phyloP scores from a whole-genome alignment of 2,888 invertebrate genomes.

The Lysandra bellargus region DNA sequence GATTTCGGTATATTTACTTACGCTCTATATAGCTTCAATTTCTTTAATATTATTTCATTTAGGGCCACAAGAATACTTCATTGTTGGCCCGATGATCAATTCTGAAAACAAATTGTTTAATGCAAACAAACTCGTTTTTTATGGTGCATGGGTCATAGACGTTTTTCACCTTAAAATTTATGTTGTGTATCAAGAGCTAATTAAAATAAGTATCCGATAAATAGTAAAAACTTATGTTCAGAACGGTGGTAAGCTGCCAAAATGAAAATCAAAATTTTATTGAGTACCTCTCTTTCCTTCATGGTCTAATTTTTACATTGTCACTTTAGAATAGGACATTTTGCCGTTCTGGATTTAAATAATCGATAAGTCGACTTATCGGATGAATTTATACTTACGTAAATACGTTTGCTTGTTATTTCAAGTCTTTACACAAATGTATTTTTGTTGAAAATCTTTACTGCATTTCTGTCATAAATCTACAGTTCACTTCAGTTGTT shows the following conservation, averaged over 20 bases:
- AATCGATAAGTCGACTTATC: background rate
- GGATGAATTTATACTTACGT: background rate
- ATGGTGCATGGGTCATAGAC: background rate
- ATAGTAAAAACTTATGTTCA: constrained; percentile 13
- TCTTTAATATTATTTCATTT: constrained; percentile 62
- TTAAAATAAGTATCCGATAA: background rate
- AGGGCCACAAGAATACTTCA: constrained; percentile 66
- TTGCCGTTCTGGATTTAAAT: background rate
- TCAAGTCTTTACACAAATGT: constrained; percentile 11
- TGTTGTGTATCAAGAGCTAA: background rate
- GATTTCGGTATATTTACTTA: constrained; percentile 55
- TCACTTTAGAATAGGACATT: background rate
- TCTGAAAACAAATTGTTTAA: constrained; percentile 59
- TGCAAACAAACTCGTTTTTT: constrained; percentile 25
- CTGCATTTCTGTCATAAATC: constrained; percentile 34
- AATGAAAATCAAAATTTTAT: constrained; percentile 30
- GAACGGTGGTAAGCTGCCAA: constrained; percentile 32
- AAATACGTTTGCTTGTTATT: constrained; percentile 17
- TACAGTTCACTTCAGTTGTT: constrained; percentile 30
- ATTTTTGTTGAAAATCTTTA: constrained; percentile 30
- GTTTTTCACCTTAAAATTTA: background rate
- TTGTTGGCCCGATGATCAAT: constrained; percentile 69
- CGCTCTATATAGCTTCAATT: constrained; percentile 54
- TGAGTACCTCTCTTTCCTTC: constrained; percentile 25
- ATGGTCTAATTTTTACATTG: constrained; percentile 29